Evolutionary conservation across 1,140 invertebrate species (phyloP).

Genomic region (Drosophila arawakana): DNA sequence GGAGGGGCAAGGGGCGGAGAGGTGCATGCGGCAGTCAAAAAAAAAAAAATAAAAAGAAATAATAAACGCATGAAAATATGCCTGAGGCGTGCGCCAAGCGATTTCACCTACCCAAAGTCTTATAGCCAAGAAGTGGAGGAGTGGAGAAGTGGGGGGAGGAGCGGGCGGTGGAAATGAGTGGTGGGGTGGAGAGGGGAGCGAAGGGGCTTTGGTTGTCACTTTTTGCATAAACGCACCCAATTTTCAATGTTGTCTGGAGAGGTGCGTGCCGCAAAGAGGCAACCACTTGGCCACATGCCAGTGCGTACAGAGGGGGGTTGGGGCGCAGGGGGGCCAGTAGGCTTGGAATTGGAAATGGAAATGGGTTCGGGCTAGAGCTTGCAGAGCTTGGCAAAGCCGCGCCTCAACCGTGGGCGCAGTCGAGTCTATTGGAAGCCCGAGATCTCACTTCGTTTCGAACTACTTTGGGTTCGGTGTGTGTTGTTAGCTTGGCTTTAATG

Average conservation of each 20-base stretch:
- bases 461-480: constrained; percentile 30
- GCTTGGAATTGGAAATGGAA: constrained; percentile 43
- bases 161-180: neutral
- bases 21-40: constrained; percentile 53
- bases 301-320: constrained; percentile 49
- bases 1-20: neutral
- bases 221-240: constrained; percentile 81
- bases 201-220: constrained; percentile 14
- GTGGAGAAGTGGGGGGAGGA: constrained; percentile 1
- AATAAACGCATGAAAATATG: constrained; percentile 82
- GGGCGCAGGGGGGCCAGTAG: constrained; percentile 14
- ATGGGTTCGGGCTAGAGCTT: constrained; percentile 37
- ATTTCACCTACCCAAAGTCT: constrained; percentile 59
- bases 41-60: constrained; percentile 59
- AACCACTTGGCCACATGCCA: constrained; percentile 50
- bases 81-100: constrained; percentile 75
- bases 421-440: constrained; percentile 56
- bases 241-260: constrained; percentile 63
- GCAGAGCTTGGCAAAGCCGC: constrained; percentile 50
- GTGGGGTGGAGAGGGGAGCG: neutral
- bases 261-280: constrained; percentile 32
- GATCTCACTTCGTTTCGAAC: constrained; percentile 1
- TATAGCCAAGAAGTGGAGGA: too few species aligned
- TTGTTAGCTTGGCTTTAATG: constrained; percentile 56
- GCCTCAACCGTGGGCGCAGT: constrained; percentile 50